phyloP scores from a whole-genome alignment of 1,140 invertebrate genomes.

The Ceratina calcarata region DNA sequence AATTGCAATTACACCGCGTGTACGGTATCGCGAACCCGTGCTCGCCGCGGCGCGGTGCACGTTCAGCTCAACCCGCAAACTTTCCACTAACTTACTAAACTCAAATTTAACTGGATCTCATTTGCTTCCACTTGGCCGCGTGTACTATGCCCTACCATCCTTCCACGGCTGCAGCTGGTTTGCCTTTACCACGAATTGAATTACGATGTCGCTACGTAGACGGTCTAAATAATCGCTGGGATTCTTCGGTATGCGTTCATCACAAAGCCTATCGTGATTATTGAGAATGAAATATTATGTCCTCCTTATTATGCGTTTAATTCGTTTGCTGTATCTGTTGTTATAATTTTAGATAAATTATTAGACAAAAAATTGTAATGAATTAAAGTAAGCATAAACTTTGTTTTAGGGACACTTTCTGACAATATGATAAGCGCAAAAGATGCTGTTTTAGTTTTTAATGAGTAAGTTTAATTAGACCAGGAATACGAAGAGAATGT shows the following conservation, averaged over 20 bases:
- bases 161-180: conserved; percentile 10
- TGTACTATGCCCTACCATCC: conserved; percentile 20
- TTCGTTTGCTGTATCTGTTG: no score
- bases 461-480: no score
- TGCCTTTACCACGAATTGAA: conserved; percentile 56
- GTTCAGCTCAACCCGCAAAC: conserved; percentile 61
- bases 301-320: no score
- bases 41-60: conserved; percentile 61
- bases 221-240: conserved; percentile 1
- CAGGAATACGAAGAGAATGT: no score
- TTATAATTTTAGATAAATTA: no score
- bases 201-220: conserved; percentile 51
- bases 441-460: no score
- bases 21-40: conserved; percentile 68
- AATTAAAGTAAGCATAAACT: no score
- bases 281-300: neutral
- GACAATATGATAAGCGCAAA: no score
- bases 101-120: conserved; percentile 72
- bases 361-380: no score
- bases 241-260: neutral
- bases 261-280: neutral
- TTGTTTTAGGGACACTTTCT: no score
- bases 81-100: conserved; percentile 74
- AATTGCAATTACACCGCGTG: conserved; percentile 79
- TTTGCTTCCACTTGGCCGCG: conserved; percentile 72